Evolutionary conservation across 2,888 invertebrate species (phyloP).

Genomic region (Hemicrepidius hirtus): DNA sequence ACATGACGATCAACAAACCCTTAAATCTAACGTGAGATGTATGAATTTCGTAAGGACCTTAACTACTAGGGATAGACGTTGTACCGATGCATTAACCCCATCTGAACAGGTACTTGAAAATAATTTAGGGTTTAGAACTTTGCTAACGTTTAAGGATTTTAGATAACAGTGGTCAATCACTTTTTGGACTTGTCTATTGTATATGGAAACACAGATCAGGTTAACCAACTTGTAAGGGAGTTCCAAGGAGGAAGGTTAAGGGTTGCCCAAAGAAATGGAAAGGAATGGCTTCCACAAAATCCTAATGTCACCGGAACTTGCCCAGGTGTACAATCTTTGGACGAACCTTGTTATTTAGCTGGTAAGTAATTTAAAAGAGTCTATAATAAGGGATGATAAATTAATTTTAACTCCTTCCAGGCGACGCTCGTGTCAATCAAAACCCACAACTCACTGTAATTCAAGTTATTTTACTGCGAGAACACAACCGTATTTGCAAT

Average conservation of each 20-base stretch:
- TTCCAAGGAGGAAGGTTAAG: constrained; percentile 82
- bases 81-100: constrained; percentile 77
- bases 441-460: constrained; percentile 82
- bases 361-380: constrained; percentile 72
- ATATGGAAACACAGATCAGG: constrained; percentile 83
- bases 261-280: constrained; percentile 77
- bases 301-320: constrained; percentile 83
- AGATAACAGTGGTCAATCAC: constrained; percentile 82
- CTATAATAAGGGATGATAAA: background rate
- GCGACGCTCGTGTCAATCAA: constrained; percentile 82
- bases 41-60: constrained; percentile 84
- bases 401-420: constrained; percentile 71
- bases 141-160: constrained; percentile 46
- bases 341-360: constrained; percentile 85
- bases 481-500: constrained; percentile 84
- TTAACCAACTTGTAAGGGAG: constrained; percentile 80
- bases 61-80: constrained; percentile 80
- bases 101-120: constrained; percentile 85
- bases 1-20: constrained; percentile 75
- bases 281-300: constrained; percentile 83
- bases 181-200: constrained; percentile 87
- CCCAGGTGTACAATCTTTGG: constrained; percentile 74
- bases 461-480: constrained; percentile 80
- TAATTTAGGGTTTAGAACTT: too few relatives aligned
- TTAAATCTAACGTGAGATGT: constrained; percentile 76